A percentile compares a stretch with the other conserved stretches of the same genome.
phyloP scores from a whole-genome alignment of 2,888 invertebrate species.

The Odontocerum albicorne region DNA sequence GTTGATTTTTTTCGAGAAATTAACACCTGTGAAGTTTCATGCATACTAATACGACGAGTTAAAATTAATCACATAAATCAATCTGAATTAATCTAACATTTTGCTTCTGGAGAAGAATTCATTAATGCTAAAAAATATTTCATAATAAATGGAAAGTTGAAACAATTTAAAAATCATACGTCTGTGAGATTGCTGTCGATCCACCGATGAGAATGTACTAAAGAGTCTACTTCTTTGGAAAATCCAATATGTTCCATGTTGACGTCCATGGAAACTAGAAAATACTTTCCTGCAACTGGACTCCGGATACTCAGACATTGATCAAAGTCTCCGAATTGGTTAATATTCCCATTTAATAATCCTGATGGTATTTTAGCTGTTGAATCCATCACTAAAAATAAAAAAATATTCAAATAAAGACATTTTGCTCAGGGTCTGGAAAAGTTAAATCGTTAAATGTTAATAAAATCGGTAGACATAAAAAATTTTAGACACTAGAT shows the following conservation, averaged over 20 bases:
- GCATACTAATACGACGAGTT: too few species aligned
- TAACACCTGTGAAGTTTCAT: too few species aligned
- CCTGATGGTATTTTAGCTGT: slow-evolving; percentile 70
- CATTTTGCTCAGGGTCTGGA: background rate
- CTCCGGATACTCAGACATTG: slow-evolving; percentile 60
- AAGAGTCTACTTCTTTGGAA: slow-evolving; percentile 44
- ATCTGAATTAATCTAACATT: too few species aligned
- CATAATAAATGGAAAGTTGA: background rate
- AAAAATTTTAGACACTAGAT: too few species aligned
- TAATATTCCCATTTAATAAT: slow-evolving; percentile 67
- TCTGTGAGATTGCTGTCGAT: slow-evolving; percentile 57
- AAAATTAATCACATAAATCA: too few species aligned
- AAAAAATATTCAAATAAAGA: slow-evolving; percentile 16
- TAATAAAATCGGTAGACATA: too few species aligned
- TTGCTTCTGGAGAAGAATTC: too few species aligned
- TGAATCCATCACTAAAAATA: slow-evolving; percentile 69
- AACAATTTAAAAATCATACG: slow-evolving; percentile 49
- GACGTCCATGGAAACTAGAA: slow-evolving; percentile 61
- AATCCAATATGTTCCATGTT: slow-evolving; percentile 40
- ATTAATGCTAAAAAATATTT: too few species aligned
- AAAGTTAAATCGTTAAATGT: too few species aligned
- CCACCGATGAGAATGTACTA: slow-evolving; percentile 58
- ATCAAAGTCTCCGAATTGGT: slow-evolving; percentile 72
- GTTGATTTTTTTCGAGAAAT: too few species aligned
- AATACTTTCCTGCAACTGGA: slow-evolving; percentile 64